These are phyloP conservation scores for Lophura swinhoii DNA, from an alignment of 2,797 vertebrate species.

Conservation along the genomic window DNA sequence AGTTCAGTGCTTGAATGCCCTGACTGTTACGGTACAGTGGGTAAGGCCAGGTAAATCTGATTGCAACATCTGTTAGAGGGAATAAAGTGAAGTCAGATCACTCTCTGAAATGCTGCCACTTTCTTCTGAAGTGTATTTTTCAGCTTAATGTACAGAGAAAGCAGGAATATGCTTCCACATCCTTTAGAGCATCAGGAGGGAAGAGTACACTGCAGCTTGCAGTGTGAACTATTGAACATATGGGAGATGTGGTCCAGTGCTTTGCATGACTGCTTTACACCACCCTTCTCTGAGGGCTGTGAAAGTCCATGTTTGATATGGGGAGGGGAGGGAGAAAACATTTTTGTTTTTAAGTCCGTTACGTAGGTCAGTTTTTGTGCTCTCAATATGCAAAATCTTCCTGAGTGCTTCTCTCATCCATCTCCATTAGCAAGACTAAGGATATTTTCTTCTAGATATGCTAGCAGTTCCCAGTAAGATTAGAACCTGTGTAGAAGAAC, in stretches of 20 bases:
- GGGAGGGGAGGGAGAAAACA: neutral
- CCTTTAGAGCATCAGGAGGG: neutral
- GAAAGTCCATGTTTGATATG: neutral
- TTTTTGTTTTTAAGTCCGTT: neutral
- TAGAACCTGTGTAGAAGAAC: neutral
- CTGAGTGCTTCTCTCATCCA: neutral
- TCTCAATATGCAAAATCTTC: neutral
- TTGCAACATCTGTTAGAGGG: neutral
- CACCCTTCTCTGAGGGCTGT: neutral
- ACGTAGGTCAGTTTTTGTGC: neutral
- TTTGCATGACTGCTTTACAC: neutral
- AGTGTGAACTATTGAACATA: accelerated
- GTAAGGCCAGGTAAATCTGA: neutral
- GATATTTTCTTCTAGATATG: neutral
- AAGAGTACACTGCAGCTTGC: neutral
- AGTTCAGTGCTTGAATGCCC: neutral
- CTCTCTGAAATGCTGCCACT: neutral
- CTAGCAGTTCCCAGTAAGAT: neutral
- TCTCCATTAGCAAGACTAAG: neutral
- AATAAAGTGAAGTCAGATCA: neutral
- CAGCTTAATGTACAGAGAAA: neutral
- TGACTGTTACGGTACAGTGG: neutral
- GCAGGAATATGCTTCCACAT: neutral
- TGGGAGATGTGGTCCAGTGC: neutral
- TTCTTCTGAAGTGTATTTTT: neutral